Evolutionary conservation across 2,888 invertebrate genomes (phyloP).

Genomic region (Meliscaeva auricollis): DNA sequence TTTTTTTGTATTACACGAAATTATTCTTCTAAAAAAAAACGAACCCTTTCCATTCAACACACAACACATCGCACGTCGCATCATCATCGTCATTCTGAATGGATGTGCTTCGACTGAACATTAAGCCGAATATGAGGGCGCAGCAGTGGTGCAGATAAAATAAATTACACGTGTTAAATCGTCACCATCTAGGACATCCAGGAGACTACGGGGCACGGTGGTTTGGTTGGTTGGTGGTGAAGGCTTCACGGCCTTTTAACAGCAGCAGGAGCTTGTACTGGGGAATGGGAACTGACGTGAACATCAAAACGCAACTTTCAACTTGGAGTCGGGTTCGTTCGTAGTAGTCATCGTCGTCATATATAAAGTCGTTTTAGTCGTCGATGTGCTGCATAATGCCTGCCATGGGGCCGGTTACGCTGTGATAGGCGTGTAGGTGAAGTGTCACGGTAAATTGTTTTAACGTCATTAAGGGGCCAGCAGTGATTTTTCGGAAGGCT

Average conservation of each 20-base stretch:
- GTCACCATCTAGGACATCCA: slow-evolving; percentile 56
- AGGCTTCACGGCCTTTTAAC: slow-evolving; percentile 42
- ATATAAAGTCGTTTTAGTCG: neutral
- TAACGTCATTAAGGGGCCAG: slow-evolving; percentile 69
- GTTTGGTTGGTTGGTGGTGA: slow-evolving; percentile 3
- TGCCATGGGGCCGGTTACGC: slow-evolving; percentile 64
- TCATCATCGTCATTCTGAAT: slow-evolving; percentile 40
- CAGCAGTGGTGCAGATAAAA: slow-evolving; percentile 72
- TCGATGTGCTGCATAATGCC: slow-evolving; percentile 47
- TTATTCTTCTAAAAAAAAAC: neutral
- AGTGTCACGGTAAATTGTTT: slow-evolving; percentile 75
- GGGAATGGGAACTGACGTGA: slow-evolving; percentile 53
- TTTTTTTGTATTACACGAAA: slow-evolving; percentile 1
- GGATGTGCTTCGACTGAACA: slow-evolving; percentile 69
- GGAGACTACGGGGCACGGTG: neutral
- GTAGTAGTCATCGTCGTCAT: slow-evolving; percentile 6
- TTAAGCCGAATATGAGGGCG: slow-evolving; percentile 64
- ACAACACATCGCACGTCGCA: slow-evolving; percentile 59
- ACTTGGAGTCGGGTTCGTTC: neutral
- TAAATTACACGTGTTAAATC: slow-evolving; percentile 76
- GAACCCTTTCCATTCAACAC: slow-evolving; percentile 61
- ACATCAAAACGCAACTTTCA: slow-evolving; percentile 59
- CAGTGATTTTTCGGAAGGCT: slow-evolving; percentile 69
- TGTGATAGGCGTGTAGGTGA: slow-evolving; percentile 56
- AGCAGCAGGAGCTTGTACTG: slow-evolving; percentile 23